These are phyloP conservation scores for Eufriesea mexicana DNA, from an alignment of 1,140 invertebrate genomes.

Conservation along the genomic window DNA sequence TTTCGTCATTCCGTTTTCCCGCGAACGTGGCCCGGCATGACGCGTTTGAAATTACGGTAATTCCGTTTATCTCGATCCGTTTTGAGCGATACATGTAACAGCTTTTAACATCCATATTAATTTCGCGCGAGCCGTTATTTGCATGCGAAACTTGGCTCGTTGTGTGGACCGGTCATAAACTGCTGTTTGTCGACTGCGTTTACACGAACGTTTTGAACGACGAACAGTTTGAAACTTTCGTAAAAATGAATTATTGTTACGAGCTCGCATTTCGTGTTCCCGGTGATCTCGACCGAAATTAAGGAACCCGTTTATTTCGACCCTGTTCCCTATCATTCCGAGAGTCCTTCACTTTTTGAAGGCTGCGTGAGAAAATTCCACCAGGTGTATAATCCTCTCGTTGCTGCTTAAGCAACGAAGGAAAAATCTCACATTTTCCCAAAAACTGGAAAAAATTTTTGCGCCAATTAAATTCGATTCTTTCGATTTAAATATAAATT, in stretches of 20 bases:
- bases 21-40: neutral
- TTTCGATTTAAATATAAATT: too few species aligned
- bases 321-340: neutral
- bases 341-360: too few species aligned
- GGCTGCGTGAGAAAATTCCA: too few species aligned
- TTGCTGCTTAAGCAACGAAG: too few species aligned
- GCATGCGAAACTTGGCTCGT: neutral
- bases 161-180: neutral
- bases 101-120: slow-evolving; percentile 4
- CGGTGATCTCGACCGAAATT: neutral
- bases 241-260: neutral
- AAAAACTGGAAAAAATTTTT: too few species aligned
- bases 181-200: slow-evolving; percentile 20
- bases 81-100: neutral
- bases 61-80: slow-evolving; percentile 2
- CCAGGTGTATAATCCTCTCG: too few species aligned
- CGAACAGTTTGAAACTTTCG: neutral
- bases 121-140: slow-evolving; percentile 1
- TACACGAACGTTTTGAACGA: neutral
- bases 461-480: too few species aligned
- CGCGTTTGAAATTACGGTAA: neutral
- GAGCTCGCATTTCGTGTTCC: neutral
- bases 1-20: neutral
- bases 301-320: neutral
- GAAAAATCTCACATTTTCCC: too few species aligned